These are phyloP conservation scores for Drosophila setosimentum DNA, from an alignment of 2,888 invertebrate species.

Conservation along the genomic window DNA sequence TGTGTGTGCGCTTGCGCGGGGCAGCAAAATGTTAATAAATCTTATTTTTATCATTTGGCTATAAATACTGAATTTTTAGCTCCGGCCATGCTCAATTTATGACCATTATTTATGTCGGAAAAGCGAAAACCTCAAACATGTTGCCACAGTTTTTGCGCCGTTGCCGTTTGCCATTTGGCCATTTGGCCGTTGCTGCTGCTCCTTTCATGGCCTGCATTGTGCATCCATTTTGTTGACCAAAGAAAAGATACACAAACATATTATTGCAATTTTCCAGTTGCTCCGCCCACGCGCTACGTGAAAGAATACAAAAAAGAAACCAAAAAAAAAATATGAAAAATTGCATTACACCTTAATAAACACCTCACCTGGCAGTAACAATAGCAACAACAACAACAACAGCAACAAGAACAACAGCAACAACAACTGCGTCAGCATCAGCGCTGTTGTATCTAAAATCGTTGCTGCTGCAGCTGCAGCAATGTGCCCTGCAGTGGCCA, in stretches of 20 bases:
- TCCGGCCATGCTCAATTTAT: constrained; percentile 85
- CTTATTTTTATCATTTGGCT: constrained; percentile 86
- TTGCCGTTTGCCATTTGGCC: constrained; percentile 5
- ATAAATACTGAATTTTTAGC: constrained; percentile 86
- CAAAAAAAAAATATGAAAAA: constrained; percentile 66
- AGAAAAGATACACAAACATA: constrained; percentile 74
- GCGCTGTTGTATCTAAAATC: constrained; percentile 51
- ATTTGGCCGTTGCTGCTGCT: constrained; percentile 11
- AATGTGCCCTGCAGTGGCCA: constrained; percentile 71
- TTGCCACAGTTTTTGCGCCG: constrained; percentile 75
- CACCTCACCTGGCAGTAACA: constrained; percentile 73
- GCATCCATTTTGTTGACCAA: constrained; percentile 75
- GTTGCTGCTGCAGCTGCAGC: constrained; percentile 49
- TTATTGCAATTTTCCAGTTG: constrained; percentile 81
- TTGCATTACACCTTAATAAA: constrained; percentile 81
- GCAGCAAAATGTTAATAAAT: constrained; percentile 85
- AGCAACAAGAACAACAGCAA: not conserved
- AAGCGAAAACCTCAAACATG: constrained; percentile 83
- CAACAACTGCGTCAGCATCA: constrained; percentile 37
- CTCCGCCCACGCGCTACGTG: constrained; percentile 73
- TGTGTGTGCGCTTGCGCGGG: constrained; percentile 54
- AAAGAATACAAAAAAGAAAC: constrained; percentile 42
- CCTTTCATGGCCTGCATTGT: constrained; percentile 62
- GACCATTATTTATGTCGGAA: constrained; percentile 85
- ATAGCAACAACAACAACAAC: constrained; percentile 17